Conservation (phyloP, 2,113 vertebrate genomes). For the Neogobius melanostomus region DNA sequence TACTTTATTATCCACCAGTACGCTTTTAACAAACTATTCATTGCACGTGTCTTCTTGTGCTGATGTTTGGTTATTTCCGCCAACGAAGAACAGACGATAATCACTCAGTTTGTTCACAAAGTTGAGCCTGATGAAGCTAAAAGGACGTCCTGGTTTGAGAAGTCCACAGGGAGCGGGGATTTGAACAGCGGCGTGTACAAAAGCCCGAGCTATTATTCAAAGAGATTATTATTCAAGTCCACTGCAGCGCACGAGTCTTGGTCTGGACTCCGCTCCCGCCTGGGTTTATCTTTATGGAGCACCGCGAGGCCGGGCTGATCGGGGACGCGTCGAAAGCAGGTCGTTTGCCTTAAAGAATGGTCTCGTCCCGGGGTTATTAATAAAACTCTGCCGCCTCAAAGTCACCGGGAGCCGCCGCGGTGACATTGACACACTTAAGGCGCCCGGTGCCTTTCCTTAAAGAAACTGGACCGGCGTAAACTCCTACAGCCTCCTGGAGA, state of each 20-base stretch:
- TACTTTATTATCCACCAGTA: too few species aligned
- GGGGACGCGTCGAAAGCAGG: background rate
- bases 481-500: background rate
- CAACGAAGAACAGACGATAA: too few species aligned
- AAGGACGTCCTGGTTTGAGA: too few species aligned
- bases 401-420: background rate
- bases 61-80: too few species aligned
- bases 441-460: background rate
- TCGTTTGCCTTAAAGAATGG: constrained; percentile 2
- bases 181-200: too few species aligned
- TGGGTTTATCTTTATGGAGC: background rate
- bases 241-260: background rate
- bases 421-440: background rate
- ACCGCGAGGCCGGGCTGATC: background rate
- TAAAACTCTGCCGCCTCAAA: background rate
- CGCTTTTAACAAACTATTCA: too few species aligned
- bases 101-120: too few species aligned
- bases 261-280: background rate
- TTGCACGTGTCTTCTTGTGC: too few species aligned
- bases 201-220: too few species aligned
- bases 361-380: background rate
- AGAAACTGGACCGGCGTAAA: background rate
- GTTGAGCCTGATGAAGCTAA: too few species aligned
- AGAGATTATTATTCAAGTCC: too few species aligned
- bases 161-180: too few species aligned